Evolutionary conservation across 1,140 invertebrate species (phyloP), one percentile per base, ranked within the genome.

Genomic region (Orius laevigatus): DNA sequence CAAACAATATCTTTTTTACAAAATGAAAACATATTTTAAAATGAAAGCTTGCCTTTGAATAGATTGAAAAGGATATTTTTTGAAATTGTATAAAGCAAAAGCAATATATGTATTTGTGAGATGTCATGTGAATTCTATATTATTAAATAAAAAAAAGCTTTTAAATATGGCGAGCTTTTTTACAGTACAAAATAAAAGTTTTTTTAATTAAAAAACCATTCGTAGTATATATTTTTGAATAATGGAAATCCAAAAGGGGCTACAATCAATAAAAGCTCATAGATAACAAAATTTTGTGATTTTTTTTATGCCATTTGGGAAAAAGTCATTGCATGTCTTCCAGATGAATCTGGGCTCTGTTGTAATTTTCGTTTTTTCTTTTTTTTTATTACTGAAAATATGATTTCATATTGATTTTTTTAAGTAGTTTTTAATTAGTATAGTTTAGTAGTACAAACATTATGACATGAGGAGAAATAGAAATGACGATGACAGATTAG

Each of bases 1-100:
- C 39, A 52, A 48, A 50, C 39, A 48, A 43, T 52, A 52, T 52
- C 51, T 52, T 52, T 52, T 52, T 36, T 52, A 52, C 38, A 42
- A 20, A 48, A 42, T 18, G 42, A 11, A 19, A 12, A 47, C 42
- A 48, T 48, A 52, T 48, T 52, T 52, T 52, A 48, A 52, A 52
- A 47, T 46, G 41, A 44, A 43, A 40, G 51, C 51, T 52, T 52
- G 51, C 51, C 51, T 52, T 52, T 46, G 40, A 46, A 52, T 35
- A 52, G 51, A 52, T 52, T 48, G 33, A 18, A 52, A 42, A 48
- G 19, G 46, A 52, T 48, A 42, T 48, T 48, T n/a, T 48, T 34
- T 48, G 41, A 52, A 52, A 16, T 44, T 40, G 44, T 42, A 52
- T 18, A 52, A 52, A 52, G 20, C 11, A 31, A 44, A 42, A 15